Evolutionary conservation across 1,140 invertebrate species (phyloP).

Genomic region (Lordiphosa stackelbergi): DNA sequence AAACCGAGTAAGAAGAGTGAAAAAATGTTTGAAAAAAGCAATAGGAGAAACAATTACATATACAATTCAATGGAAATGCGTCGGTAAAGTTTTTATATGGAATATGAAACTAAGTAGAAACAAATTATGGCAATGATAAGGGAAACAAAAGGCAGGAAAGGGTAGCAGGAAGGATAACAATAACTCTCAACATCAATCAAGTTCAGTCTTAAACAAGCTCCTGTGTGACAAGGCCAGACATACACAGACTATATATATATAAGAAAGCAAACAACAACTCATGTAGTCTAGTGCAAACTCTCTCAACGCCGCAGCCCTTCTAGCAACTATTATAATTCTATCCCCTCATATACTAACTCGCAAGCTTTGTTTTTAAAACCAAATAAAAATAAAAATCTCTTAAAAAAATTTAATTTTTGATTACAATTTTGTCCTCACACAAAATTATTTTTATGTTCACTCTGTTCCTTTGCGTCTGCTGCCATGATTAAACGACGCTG

Average conservation of each 20-base stretch:
- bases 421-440: too few species aligned
- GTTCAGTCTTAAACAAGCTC: too few species aligned
- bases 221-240: too few species aligned
- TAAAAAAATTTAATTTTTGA: neutral
- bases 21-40: constrained; percentile 19
- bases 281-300: neutral
- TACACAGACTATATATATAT: too few species aligned
- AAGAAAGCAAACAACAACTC: too few species aligned
- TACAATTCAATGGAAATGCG: constrained; percentile 33
- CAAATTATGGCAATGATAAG: constrained; percentile 5
- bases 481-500: constrained; percentile 29
- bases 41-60: constrained; percentile 42
- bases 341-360: neutral
- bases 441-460: neutral
- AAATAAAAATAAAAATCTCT: too few species aligned
- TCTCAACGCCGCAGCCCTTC: neutral
- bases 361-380: neutral
- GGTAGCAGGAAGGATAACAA: too few species aligned
- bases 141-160: neutral
- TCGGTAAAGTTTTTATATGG: too few species aligned
- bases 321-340: constrained; percentile 10
- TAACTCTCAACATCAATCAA: too few species aligned
- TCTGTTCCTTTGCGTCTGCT: constrained; percentile 1
- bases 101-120: constrained; percentile 5
- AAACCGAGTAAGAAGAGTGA: constrained; percentile 14